These are phyloP conservation scores for Hirudinaria manillensis DNA, from an alignment of 2,888 invertebrate genomes.

Conservation along the genomic window DNA sequence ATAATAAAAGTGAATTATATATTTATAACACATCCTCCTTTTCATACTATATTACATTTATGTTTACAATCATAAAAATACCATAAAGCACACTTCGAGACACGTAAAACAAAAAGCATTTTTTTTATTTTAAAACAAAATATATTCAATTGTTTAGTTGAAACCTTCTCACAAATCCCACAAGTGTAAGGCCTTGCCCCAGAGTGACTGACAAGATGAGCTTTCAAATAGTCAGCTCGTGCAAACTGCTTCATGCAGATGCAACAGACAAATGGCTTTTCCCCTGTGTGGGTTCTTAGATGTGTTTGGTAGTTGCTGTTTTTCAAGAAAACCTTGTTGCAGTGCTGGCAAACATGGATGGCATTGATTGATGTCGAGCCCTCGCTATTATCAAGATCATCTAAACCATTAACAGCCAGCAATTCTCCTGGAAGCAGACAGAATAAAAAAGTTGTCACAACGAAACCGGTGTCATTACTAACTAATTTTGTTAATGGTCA, in stretches of 20 bases:
- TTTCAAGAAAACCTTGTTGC: conserved; percentile 12
- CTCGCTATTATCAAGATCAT: not conserved
- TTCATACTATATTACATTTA: no score
- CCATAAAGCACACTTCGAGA: not conserved
- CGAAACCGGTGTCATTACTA: no score
- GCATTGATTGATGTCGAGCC: not conserved
- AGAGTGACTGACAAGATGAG: conserved; percentile 22
- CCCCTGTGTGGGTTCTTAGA: not conserved
- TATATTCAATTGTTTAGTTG: not conserved
- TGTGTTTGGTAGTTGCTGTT: conserved; percentile 11
- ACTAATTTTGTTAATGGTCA: no score
- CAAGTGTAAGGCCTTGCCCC: conserved; percentile 18
- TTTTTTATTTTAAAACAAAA: not conserved
- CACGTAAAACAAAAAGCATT: not conserved
- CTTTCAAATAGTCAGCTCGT: conserved; percentile 16
- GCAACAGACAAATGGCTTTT: conserved; percentile 15
- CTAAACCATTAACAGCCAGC: not conserved
- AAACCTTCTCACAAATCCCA: conserved; percentile 17
- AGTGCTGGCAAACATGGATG: conserved; percentile 6
- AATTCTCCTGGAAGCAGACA: not conserved
- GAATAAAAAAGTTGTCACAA: not conserved
- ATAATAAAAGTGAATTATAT: no score
- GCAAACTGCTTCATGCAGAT: conserved; percentile 20
- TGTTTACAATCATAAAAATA: not conserved
- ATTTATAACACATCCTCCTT: no score